phyloP scores from a whole-genome alignment of 2,113 vertebrate species.

The Trematocara zebra region DNA sequence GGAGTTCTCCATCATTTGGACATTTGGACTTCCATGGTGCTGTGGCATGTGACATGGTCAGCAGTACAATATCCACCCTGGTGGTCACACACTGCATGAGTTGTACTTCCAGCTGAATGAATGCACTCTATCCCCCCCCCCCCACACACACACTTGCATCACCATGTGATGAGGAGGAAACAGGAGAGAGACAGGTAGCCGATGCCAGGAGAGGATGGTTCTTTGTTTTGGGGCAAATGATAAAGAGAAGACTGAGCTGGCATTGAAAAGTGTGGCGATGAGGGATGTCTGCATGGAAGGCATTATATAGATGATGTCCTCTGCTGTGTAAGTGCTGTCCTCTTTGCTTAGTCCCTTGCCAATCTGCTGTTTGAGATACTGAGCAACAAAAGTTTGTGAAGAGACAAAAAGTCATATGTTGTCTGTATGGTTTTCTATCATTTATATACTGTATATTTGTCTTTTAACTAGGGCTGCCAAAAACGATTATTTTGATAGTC shows the following conservation, averaged over 20 bases:
- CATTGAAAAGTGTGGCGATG: slow-evolving; percentile 19
- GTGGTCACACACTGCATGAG: slow-evolving; percentile 36
- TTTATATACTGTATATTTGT: not conserved
- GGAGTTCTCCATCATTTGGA: slow-evolving; percentile 4
- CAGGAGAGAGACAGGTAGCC: slow-evolving; percentile 17
- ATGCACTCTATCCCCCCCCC: slow-evolving; percentile 1
- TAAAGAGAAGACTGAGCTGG: slow-evolving; percentile 33
- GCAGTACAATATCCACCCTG: slow-evolving; percentile 24
- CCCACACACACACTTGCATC: not conserved
- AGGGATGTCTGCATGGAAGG: not conserved
- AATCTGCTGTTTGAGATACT: not conserved
- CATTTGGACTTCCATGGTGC: slow-evolving; percentile 5
- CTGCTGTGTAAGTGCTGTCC: not conserved
- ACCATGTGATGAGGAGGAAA: slow-evolving; percentile 49
- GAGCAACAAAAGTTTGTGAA: not conserved
- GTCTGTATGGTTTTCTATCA: not conserved
- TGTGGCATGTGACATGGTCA: slow-evolving; percentile 47
- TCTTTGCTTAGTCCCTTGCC: not conserved
- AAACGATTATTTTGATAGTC: too few relatives aligned
- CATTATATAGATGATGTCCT: not conserved
- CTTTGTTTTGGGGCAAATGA: slow-evolving; percentile 56
- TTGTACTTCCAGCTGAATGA: slow-evolving; percentile 34
- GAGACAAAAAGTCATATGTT: not conserved
- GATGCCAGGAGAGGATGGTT: slow-evolving; percentile 31
- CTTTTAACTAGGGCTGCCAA: not conserved